Percentiles rank a stretch among this genome's conserved stretches.
These are phyloP conservation scores for Chromoteleia sp. DNA, from an alignment of 2,888 invertebrate genomes.

Conservation along the genomic window DNA sequence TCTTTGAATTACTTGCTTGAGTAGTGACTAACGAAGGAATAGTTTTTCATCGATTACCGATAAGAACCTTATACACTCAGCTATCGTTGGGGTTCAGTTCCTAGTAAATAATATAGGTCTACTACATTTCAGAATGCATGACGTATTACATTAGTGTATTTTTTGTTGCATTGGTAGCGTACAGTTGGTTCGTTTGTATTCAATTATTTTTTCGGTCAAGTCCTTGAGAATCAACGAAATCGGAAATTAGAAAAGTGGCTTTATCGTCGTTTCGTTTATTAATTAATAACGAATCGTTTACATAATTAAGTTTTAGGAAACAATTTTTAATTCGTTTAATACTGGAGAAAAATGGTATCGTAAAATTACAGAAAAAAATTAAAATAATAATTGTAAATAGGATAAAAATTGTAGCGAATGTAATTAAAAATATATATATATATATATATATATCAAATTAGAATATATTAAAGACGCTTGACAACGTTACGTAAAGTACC, in stretches of 20 bases:
- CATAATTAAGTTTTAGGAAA: not conserved
- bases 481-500: too few relatives aligned
- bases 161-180: too few relatives aligned
- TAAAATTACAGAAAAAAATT: too few relatives aligned
- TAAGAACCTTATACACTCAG: constrained; percentile 62
- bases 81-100: constrained; percentile 55
- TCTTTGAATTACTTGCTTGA: constrained; percentile 52
- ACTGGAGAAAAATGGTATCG: too few relatives aligned
- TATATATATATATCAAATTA: too few relatives aligned
- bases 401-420: too few relatives aligned
- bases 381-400: too few relatives aligned
- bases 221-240: constrained; percentile 1
- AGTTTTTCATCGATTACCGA: constrained; percentile 64
- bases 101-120: constrained; percentile 61
- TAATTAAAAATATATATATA: too few relatives aligned
- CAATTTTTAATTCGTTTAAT: not conserved
- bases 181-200: constrained; percentile 9
- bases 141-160: constrained; percentile 37
- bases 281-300: not conserved
- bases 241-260: not conserved
- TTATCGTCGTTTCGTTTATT: not conserved
- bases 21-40: constrained; percentile 56
- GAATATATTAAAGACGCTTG: too few relatives aligned
- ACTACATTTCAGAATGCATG: constrained; percentile 45
- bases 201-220: constrained; percentile 32